Percentiles rank a stretch among this genome's conserved stretches.
Conservation (phyloP, 1,140 invertebrate genomes). For the Meloidogyne hapla region DNA sequence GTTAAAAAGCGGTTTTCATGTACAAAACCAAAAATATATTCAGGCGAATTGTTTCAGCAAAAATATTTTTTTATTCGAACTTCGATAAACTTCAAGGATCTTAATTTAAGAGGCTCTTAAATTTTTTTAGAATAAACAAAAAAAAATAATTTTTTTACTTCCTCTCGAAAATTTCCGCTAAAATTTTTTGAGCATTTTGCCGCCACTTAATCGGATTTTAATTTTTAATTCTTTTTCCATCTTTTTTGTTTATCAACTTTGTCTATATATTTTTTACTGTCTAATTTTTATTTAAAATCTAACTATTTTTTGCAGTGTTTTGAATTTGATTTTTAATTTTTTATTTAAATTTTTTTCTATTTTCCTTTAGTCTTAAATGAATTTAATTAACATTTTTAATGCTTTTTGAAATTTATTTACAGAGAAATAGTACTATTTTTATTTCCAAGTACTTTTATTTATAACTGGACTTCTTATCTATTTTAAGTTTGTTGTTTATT, state of each 20-base stretch:
- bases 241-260: background rate
- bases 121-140: too few relatives aligned
- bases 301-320: too few relatives aligned
- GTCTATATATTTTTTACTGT: background rate
- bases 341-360: background rate
- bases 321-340: background rate
- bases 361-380: background rate
- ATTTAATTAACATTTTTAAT: too few relatives aligned
- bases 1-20: too few relatives aligned
- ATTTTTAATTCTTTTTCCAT: background rate
- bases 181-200: background rate
- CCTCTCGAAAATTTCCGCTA: background rate
- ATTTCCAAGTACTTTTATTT: too few relatives aligned
- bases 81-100: too few relatives aligned
- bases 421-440: too few relatives aligned
- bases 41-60: too few relatives aligned
- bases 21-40: too few relatives aligned
- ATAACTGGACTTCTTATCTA: background rate
- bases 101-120: background rate
- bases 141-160: background rate
- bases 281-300: too few relatives aligned
- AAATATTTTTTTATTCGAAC: too few relatives aligned
- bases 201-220: conserved; percentile 1
- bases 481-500: background rate
- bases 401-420: too few relatives aligned